Conservation (phyloP, 2,797 vertebrate species). For the Acrossocheilus fasciatus region DNA sequence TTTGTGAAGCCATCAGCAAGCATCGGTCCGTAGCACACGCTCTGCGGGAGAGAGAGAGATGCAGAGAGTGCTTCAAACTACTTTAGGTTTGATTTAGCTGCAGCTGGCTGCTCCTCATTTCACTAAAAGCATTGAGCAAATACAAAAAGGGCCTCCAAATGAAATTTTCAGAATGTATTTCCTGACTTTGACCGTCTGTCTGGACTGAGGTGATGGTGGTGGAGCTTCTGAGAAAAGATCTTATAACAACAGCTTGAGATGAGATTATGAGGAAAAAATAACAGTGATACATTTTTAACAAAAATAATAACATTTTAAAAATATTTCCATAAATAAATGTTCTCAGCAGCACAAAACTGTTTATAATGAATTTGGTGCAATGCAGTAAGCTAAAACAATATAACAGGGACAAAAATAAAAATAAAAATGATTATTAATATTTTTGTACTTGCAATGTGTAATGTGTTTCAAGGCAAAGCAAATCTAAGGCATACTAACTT, state of each 20-base stretch:
- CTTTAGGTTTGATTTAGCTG: constrained; percentile 37
- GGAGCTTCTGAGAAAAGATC: neutral
- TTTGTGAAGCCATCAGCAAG: constrained; percentile 45
- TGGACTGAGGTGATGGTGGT: neutral
- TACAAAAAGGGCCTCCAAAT: constrained; percentile 11
- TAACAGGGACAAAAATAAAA: neutral
- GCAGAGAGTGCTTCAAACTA: constrained; percentile 10
- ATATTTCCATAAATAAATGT: neutral
- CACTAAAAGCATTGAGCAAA: constrained; percentile 34
- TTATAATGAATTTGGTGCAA: neutral
- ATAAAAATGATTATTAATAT: neutral
- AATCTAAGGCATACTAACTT: neutral
- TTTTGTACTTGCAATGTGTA: neutral
- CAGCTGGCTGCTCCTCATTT: constrained; percentile 33
- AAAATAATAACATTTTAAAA: neutral
- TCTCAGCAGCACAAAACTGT: neutral
- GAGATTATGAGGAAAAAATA: neutral
- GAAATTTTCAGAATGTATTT: constrained; percentile 13
- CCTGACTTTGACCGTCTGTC: neutral
- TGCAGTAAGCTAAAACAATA: neutral
- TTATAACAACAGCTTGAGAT: neutral
- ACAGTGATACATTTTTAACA: neutral
- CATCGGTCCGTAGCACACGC: neutral
- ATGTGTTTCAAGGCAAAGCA: neutral
- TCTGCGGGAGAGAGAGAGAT: constrained; percentile 2